phyloP scores from a whole-genome alignment of 2,113 vertebrate species.

The human region GRCh38 chr11:41687001-41687500 shows the following conservation, averaged over 20 bases:
- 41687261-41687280: not conserved
- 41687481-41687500: fast-evolving
- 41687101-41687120: not conserved
- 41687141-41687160: not conserved
- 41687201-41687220: not conserved
- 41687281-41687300: not conserved
- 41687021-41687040: not conserved
- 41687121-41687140: not conserved
- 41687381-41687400: not conserved
- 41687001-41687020: not conserved
- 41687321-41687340: not conserved
- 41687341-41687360: not conserved
- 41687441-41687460: not conserved
- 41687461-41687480: not conserved
- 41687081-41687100: not conserved
- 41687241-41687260: not conserved
- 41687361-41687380: not conserved
- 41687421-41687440: not conserved
- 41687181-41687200: not conserved
- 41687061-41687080: not conserved
- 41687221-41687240: not conserved
- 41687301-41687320: not conserved
- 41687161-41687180: not conserved
- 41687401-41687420: not conserved
- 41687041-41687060: not conserved